A percentile compares a stretch with the other conserved stretches of the same genome.
Conservation (phyloP, 1,140 invertebrate genomes). For the Callitettix versicolor region DNA sequence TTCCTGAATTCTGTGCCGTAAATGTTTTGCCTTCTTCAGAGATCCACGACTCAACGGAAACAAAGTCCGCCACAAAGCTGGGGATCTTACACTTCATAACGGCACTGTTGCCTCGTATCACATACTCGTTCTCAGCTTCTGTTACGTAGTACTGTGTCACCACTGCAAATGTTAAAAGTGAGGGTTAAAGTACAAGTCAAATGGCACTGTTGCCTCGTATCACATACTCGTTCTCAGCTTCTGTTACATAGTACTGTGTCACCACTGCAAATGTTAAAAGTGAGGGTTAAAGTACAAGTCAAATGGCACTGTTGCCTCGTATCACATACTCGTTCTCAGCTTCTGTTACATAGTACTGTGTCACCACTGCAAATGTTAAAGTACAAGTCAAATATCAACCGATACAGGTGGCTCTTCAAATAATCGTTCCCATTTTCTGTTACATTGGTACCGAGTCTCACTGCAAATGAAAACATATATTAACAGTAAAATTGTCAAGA, state of each 20-base stretch:
- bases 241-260: slow-evolving; percentile 66
- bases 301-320: slow-evolving; percentile 71
- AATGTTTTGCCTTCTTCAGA: slow-evolving; percentile 59
- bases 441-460: slow-evolving; percentile 68
- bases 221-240: slow-evolving; percentile 77
- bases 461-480: no score
- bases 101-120: slow-evolving; percentile 74
- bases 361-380: slow-evolving; percentile 52
- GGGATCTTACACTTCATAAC: slow-evolving; percentile 82
- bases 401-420: slow-evolving; percentile 77
- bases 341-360: slow-evolving; percentile 69
- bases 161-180: slow-evolving; percentile 43
- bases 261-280: slow-evolving; percentile 51
- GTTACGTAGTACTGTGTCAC: slow-evolving; percentile 70
- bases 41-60: slow-evolving; percentile 71
- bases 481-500: no score
- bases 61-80: slow-evolving; percentile 77
- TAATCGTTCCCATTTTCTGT: slow-evolving; percentile 76
- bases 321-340: slow-evolving; percentile 81
- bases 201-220: slow-evolving; percentile 77
- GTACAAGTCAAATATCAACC: no score
- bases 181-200: background rate
- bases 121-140: slow-evolving; percentile 75
- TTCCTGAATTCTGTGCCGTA: background rate
- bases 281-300: background rate